Evolutionary conservation across 1,140 invertebrate species (phyloP), one percentile per base, ranked within the genome.

Genomic region (Adelges cooleyi): DNA sequence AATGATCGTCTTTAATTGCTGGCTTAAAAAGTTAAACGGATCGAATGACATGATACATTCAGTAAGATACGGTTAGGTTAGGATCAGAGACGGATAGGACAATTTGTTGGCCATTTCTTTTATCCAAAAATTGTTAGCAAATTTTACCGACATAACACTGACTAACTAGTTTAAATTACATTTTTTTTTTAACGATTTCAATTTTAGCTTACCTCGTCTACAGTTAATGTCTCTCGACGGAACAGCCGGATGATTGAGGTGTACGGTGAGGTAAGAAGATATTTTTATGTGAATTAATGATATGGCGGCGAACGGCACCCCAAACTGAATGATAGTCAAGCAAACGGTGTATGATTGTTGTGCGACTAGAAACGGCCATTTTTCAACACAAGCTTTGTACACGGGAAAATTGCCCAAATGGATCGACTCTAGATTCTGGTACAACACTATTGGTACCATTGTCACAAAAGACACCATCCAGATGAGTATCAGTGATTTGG

Each of bases 401-500:
- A 75, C 53, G 8, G 72, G 53, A 11, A 74, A 40, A 13, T 70
- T 69, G 1, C 72, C 72, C 20, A 77, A 67, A 17, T 69, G 67
- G 10, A 77, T 73, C 0, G 69, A 68, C 44, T 76, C 73, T 8
- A 76, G 73, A 65, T 69, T 75, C 70, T 72, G 77, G 68, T 78
- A 81, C 42, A 81, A 65, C 77, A 76, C 18, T 75, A 74, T 42
- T 76, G 71, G 20, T 77, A 81, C 56, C 76, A 75, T 76, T 54
- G 80, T 73, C 5, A 78, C 68, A 65, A 77, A 74, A 1, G 80
- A 80, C 46, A 81, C 73, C 13, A 80, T 54, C 80, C 81, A 82
- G 4, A 81, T 80, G 10, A 73, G 69, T 2, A 77, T 72, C 25
- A 80, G 76, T 6, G 76, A 74, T 27, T 66, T 68, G 15, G 66